phyloP scores from a whole-genome alignment of 2,113 vertebrate species.

The Eretmochelys imbricata region DNA sequence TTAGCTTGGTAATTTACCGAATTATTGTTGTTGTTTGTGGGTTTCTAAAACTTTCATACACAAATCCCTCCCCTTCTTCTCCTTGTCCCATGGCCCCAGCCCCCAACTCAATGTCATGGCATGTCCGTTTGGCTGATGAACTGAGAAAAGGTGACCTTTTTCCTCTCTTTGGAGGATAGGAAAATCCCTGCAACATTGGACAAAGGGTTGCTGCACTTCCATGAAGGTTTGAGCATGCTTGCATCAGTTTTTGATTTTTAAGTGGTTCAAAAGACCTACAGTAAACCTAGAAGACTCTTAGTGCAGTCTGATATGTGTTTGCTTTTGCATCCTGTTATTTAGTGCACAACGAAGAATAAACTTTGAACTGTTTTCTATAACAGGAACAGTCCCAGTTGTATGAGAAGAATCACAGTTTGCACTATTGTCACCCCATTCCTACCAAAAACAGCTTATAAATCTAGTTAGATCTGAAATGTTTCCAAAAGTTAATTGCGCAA shows the following conservation, averaged over 20 bases:
- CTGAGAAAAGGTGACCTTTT: not conserved
- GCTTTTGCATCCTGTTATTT: not conserved
- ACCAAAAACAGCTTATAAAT: not conserved
- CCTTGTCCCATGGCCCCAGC: not conserved
- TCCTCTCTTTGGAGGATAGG: not conserved
- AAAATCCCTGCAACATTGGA: not conserved
- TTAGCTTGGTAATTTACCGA: not conserved
- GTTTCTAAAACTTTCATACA: not conserved
- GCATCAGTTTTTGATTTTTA: not conserved
- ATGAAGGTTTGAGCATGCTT: not conserved
- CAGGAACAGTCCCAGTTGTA: not conserved
- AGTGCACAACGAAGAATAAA: not conserved
- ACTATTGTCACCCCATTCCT: not conserved
- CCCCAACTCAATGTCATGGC: not conserved
- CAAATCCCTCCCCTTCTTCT: not conserved
- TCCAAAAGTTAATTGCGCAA: fast-evolving
- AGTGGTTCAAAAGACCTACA: not conserved
- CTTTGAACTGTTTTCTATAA: not conserved
- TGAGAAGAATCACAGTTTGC: not conserved
- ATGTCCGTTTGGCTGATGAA: not conserved
- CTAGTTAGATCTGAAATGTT: not conserved
- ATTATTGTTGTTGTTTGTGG: not conserved
- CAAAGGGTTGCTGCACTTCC: not conserved
- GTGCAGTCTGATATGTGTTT: not conserved
- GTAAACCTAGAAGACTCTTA: not conserved